phyloP scores from a whole-genome alignment of 2,888 invertebrate species.

The Rhingia campestris region DNA sequence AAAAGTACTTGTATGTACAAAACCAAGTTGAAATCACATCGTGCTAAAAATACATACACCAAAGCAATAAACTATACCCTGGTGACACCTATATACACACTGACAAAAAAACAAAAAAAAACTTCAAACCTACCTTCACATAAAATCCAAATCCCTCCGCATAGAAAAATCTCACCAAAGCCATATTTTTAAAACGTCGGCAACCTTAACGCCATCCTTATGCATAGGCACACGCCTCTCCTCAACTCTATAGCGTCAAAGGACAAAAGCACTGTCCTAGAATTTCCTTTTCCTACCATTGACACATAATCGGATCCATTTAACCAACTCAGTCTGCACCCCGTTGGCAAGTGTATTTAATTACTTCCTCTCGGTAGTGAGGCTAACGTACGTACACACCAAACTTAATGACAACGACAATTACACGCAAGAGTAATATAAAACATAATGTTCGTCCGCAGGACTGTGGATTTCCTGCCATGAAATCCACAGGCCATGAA shows the following conservation, averaged over 20 bases:
- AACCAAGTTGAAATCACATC: too few relatives aligned
- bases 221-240: neutral
- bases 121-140: too few relatives aligned
- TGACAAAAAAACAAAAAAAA: too few relatives aligned
- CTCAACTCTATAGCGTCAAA: slow-evolving; percentile 12
- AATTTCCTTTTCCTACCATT: slow-evolving; percentile 43
- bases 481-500: slow-evolving; percentile 24
- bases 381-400: slow-evolving; percentile 33
- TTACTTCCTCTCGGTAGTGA: slow-evolving; percentile 49
- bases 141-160: neutral
- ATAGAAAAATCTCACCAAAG: neutral
- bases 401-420: slow-evolving; percentile 68
- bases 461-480: slow-evolving; percentile 22
- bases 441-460: slow-evolving; percentile 57
- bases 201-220: neutral
- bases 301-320: slow-evolving; percentile 59
- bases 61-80: too few relatives aligned
- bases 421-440: slow-evolving; percentile 65
- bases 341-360: slow-evolving; percentile 55
- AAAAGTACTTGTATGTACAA: too few relatives aligned
- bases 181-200: neutral
- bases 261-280: neutral
- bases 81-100: too few relatives aligned
- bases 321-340: slow-evolving; percentile 20
- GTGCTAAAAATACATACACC: too few relatives aligned